phyloP scores from a whole-genome alignment of 2,888 invertebrate genomes.

The Acrocyrtus sp. region DNA sequence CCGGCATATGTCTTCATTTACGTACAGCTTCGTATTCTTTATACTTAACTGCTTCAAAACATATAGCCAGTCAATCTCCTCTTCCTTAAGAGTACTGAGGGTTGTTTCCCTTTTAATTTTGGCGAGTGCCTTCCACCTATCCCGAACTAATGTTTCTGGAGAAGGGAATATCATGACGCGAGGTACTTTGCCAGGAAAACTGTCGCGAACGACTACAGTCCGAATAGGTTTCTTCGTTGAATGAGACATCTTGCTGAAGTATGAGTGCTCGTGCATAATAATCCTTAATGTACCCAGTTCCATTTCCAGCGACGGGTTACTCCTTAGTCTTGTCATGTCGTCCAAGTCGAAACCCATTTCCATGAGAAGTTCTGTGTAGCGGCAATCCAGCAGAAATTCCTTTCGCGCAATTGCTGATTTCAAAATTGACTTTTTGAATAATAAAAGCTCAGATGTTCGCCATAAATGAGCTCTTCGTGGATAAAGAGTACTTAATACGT shows the following conservation, averaged over 20 bases:
- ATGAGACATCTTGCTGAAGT: neutral
- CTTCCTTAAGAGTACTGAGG: neutral
- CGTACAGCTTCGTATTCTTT: neutral
- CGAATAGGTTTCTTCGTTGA: constrained; percentile 7
- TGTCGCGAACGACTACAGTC: neutral
- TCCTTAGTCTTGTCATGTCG: neutral
- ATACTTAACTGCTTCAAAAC: constrained; percentile 9
- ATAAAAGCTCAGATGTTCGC: constrained; percentile 9
- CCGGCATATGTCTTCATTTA: constrained; percentile 10
- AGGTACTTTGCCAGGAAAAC: neutral
- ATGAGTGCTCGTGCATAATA: constrained; percentile 13
- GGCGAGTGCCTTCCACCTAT: constrained; percentile 15
- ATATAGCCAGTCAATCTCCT: constrained; percentile 33
- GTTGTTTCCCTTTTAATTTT: constrained; percentile 13
- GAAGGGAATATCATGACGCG: neutral
- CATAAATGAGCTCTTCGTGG: neutral
- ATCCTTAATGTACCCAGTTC: constrained; percentile 1
- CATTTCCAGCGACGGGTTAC: neutral
- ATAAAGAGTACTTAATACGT: neutral
- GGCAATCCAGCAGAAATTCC: constrained; percentile 17
- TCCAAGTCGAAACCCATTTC: constrained; percentile 24
- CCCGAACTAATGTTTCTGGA: constrained; percentile 13
- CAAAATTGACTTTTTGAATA: constrained; percentile 9
- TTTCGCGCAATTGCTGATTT: constrained; percentile 9
- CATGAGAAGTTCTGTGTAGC: constrained; percentile 23